phyloP scores from a whole-genome alignment of 2,888 invertebrate genomes.

The Yponomeuta evonymella region DNA sequence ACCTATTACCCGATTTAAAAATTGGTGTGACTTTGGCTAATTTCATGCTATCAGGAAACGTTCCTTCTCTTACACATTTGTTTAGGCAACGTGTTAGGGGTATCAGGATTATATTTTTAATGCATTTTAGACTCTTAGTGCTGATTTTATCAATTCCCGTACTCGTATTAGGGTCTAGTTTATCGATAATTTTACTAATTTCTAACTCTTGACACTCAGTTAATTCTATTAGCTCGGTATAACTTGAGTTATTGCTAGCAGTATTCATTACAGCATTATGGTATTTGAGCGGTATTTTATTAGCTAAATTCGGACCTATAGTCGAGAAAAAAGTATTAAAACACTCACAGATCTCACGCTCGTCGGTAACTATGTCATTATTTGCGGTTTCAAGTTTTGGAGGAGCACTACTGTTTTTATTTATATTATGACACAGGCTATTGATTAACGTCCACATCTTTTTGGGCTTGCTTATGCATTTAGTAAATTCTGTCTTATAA shows the following conservation, averaged over 20 bases:
- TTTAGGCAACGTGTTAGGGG: not conserved
- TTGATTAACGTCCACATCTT: slow-evolving; percentile 20
- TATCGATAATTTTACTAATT: slow-evolving; percentile 16
- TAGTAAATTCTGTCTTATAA: slow-evolving; percentile 2
- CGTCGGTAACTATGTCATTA: slow-evolving; percentile 16
- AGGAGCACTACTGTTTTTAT: slow-evolving; percentile 17
- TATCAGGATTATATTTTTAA: slow-evolving; percentile 12
- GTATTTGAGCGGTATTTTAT: slow-evolving; percentile 19
- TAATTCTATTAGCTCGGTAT: not conserved
- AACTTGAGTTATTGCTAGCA: not conserved
- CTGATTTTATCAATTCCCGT: slow-evolving; percentile 20
- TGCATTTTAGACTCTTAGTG: slow-evolving; percentile 20
- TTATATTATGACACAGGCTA: slow-evolving; percentile 14
- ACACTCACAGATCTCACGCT: slow-evolving; percentile 20
- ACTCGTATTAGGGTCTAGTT: slow-evolving; percentile 17
- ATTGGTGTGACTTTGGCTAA: too few relatives aligned
- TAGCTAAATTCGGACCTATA: slow-evolving; percentile 21
- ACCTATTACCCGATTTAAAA: too few relatives aligned
- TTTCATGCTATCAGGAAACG: too few relatives aligned
- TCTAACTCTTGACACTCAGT: slow-evolving; percentile 4
- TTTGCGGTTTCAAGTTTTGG: slow-evolving; percentile 18
- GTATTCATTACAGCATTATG: too few relatives aligned
- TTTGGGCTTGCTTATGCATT: not conserved
- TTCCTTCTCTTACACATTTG: not conserved
- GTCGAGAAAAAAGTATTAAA: slow-evolving; percentile 22